Conservation (phyloP, 2,797 vertebrate species). For the Thaleichthys pacificus region DNA sequence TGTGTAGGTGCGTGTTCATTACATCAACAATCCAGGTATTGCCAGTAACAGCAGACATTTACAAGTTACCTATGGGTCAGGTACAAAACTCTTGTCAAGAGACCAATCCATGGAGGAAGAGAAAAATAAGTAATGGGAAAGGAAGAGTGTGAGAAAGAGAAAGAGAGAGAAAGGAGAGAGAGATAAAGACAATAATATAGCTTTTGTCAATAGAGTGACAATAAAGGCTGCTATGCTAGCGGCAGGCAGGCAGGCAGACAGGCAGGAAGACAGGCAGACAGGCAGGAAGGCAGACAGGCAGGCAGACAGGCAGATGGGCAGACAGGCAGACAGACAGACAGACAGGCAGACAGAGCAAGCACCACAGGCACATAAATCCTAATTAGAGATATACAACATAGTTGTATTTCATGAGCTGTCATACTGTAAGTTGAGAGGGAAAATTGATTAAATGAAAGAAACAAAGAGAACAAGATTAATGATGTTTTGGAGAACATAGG, state of each 20-base stretch:
- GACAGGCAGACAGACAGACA: neutral
- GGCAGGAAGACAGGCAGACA: neutral
- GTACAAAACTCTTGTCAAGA: no score
- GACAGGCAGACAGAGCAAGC: neutral
- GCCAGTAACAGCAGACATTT: no score
- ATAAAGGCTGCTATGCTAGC: neutral
- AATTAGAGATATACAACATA: constrained; percentile 1
- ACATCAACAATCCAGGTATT: no score
- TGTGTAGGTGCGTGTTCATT: no score
- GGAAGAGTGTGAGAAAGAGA: no score
- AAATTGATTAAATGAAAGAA: no score
- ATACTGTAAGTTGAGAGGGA: neutral
- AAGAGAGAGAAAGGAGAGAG: no score
- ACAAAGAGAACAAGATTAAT: neutral
- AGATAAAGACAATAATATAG: neutral
- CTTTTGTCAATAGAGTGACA: neutral
- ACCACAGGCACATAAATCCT: constrained; percentile 3
- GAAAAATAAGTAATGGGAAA: neutral
- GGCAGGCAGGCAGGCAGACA: neutral
- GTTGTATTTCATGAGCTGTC: neutral
- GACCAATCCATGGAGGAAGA: neutral
- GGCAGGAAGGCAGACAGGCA: neutral
- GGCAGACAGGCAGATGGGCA: neutral
- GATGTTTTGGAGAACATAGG: neutral
- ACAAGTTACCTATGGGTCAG: no score